Base-by-base conservation (phyloP, 2,797 vertebrate genomes). In the Champsocephalus gunnari region DNA sequence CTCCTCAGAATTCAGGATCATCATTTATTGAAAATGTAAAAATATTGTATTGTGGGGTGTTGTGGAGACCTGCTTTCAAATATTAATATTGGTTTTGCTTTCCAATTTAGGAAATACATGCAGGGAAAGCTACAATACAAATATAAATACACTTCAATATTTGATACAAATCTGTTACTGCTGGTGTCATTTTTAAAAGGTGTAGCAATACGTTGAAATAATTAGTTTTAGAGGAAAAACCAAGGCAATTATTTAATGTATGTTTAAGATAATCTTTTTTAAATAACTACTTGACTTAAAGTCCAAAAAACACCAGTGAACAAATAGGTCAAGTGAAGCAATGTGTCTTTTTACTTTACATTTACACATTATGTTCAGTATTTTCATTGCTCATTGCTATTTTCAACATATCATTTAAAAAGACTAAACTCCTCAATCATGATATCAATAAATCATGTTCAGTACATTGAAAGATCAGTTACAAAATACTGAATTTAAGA, bases 231-330 rank as follows among this genome's bases (percentile, higher is more conserved):
- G 43, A 55, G 73, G 63, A 79, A 84, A 65, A 80, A 81, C 60
- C 76, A 82, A 87, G 55, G 38, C 78, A 75, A 90, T 84, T 86
- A 83, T 53, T 82, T 53, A 57, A 72, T 60, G 50, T 68, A 72
- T 65, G 60, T 75, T 44, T 80, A 62, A 84, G 59, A 84, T 73
- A 68, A 66, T 80, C 61, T 69, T 50, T 80, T 86, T 80, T 78
- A 68, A 53, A 43, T n/a, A 72, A 68, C 34, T 8, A 56, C 21
- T 59, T 79, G 59, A 43, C 79, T 77, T 78, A 75, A 80, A 76
- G 28, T 9, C 55, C 16, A 73, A 69, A 74, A 45, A 77, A 48
- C 21, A 48, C 59, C 11, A 65, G 38, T 75, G 24, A 60, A 81
- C 34, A 64, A 81, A 71, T 45, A 6, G 19, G 21, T 69, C 51